Base-by-base conservation (phyloP, 2,888 invertebrate genomes). In the Zygaena filipendulae region DNA sequence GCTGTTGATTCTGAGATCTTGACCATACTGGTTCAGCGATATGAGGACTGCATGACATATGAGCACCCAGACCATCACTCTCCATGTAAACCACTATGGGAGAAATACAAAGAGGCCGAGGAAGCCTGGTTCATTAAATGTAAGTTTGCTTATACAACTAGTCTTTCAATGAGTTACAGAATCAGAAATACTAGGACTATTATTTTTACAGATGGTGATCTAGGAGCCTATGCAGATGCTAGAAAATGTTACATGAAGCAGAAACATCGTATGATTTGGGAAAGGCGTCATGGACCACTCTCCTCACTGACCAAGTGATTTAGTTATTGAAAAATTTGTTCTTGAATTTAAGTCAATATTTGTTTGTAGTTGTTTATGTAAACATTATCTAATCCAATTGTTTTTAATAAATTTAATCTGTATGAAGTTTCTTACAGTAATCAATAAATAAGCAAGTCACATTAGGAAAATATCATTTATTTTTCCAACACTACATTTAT, bases 241-340 rank as follows among this genome's bases (percentile, higher is more conserved):
- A 83, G 83, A 45, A 82, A 82, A 33, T 90, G 90, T 1, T 96
- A 87, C 57, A 95, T 97, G 95, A 99, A 98, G 70, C 98, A 99
- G 68, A 98, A 99, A 63, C 98, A 99, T 79, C 91, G 99, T 42
- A 82, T 99, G 86, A 83, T 97, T 47, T 98, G 97, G 97, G 97
- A 99, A 74, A 87, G 95, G 59, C 87, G 97, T 39, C 87, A 98
- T 48, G 95, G 95, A 4, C 85, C 87, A 2, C 58, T 79, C 7
- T 79, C 79, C 1, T 51, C 66, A 3, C 61, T 59, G 21, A 77
- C 77, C 1, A 54, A 58, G 43, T 57, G 39, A 59, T n/a, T n/a
- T n/a, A 26, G 11, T 25, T 27, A 25, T 35, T 27, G 29, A n/a
- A n/a, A n/a, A n/a, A n/a, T n/a, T n/a, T n/a, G n/a, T n/a, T n/a